Percentiles rank a stretch among this genome's conserved stretches.
phyloP scores from a whole-genome alignment of 2,113 vertebrate species.

The Pollimyrus isidori region DNA sequence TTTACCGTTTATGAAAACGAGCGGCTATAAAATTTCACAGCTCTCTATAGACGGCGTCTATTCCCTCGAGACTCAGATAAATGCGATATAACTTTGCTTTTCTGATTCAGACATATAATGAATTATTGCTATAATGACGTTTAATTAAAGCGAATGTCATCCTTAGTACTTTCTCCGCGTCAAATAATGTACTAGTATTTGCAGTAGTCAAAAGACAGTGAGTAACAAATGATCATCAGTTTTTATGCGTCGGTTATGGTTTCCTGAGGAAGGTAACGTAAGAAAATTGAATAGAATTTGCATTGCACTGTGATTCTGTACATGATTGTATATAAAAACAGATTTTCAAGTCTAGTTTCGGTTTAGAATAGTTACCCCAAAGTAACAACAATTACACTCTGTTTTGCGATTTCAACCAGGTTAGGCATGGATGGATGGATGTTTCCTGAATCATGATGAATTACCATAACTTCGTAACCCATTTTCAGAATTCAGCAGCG shows the following conservation, averaged over 20 bases:
- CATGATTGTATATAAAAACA: background rate
- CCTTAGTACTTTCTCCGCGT: background rate
- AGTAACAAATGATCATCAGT: background rate
- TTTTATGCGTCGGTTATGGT: background rate
- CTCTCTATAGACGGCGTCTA: background rate
- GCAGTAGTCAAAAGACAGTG: background rate
- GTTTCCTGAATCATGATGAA: background rate
- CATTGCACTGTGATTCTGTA: background rate
- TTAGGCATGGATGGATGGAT: background rate
- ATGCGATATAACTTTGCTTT: background rate
- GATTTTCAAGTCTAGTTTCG: background rate
- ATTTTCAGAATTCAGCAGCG: background rate
- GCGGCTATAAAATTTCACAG: background rate
- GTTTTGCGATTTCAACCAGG: background rate
- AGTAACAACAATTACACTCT: background rate
- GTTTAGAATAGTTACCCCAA: background rate
- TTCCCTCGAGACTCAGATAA: background rate
- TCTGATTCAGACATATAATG: background rate
- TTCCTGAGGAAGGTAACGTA: background rate
- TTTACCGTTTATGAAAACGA: background rate
- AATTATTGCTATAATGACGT: background rate
- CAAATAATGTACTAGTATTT: background rate
- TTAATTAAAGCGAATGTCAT: background rate
- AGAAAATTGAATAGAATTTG: background rate
- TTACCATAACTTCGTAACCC: background rate